A percentile compares a stretch with the other conserved stretches of the same genome.
Conservation (phyloP, 1,140 invertebrate genomes). For the Lepidurus couesii region DNA sequence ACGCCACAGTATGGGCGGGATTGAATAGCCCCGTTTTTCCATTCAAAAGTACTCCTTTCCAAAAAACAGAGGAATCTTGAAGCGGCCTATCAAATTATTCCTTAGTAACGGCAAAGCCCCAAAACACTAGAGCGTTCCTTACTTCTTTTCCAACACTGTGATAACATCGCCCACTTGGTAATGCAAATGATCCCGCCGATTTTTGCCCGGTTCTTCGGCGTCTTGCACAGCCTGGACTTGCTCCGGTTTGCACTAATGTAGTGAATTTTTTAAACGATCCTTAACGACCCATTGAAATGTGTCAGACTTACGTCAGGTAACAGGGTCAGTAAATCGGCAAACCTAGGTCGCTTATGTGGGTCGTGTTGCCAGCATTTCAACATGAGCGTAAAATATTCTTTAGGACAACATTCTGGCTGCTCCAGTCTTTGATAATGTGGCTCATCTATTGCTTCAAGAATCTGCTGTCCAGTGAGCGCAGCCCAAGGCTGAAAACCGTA, state of each 20-base stretch:
- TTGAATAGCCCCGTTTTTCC: constrained; percentile 85
- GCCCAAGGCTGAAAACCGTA: constrained; percentile 98
- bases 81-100: constrained; percentile 36
- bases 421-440: constrained; percentile 83
- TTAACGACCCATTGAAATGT: background rate
- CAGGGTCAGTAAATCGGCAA: constrained; percentile 71
- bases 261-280: background rate
- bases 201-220: constrained; percentile 44
- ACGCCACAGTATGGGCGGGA: constrained; percentile 80
- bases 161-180: constrained; percentile 87
- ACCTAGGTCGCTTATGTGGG: constrained; percentile 78
- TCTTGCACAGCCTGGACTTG: constrained; percentile 73
- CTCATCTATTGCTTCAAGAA: constrained; percentile 90
- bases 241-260: constrained; percentile 67
- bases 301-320: constrained; percentile 62
- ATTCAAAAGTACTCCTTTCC: constrained; percentile 77
- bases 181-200: constrained; percentile 61
- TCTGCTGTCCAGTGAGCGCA: constrained; percentile 89
- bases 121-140: constrained; percentile 39
- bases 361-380: constrained; percentile 93
- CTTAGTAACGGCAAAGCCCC: constrained; percentile 25
- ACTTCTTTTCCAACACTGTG: constrained; percentile 87
- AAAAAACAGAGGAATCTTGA: constrained; percentile 48
- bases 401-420: constrained; percentile 88
- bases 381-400: constrained; percentile 89